These are phyloP conservation scores for Amiota minor DNA, from an alignment of 2,888 invertebrate species.

Conservation along the genomic window DNA sequence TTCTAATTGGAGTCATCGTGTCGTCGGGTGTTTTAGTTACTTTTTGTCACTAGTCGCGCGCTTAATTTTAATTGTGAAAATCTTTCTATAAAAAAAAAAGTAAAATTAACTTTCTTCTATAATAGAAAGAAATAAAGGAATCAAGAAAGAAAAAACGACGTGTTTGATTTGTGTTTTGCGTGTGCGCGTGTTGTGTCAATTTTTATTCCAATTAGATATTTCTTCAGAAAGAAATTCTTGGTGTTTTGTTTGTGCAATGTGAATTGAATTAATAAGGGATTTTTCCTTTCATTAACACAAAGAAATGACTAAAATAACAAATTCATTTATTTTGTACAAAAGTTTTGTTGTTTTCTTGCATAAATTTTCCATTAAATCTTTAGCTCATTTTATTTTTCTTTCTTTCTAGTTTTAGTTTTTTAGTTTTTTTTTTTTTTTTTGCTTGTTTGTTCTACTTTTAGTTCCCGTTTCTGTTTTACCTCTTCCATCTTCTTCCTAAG, in stretches of 20 bases:
- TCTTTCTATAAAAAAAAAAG: too few species aligned
- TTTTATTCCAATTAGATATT: too few species aligned
- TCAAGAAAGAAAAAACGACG: background rate
- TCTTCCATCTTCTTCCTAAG: constrained; percentile 6
- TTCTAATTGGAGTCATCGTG: too few species aligned
- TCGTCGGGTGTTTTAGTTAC: too few species aligned
- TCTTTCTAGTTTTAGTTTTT: constrained; percentile 24
- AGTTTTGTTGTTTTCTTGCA: constrained; percentile 49
- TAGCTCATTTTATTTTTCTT: constrained; percentile 14
- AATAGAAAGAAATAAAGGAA: too few species aligned
- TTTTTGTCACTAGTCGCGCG: too few species aligned
- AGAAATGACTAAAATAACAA: too few species aligned
- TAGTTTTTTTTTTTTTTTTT: constrained; percentile 42
- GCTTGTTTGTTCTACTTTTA: background rate
- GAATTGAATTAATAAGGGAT: background rate
- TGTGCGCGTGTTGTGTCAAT: background rate
- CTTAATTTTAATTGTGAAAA: too few species aligned
- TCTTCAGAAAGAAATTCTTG: background rate
- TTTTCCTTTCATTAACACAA: constrained; percentile 34
- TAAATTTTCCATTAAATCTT: constrained; percentile 12
- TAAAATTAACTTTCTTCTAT: too few species aligned
- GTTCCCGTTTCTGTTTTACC: too few species aligned
- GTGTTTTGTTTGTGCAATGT: background rate
- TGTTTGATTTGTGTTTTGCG: constrained; percentile 15
- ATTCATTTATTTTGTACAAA: constrained; percentile 44